Evolutionary conservation across 2,797 vertebrate genomes (phyloP), one percentile per base, ranked within the genome.

Genomic region (Tiaroga cobitis): DNA sequence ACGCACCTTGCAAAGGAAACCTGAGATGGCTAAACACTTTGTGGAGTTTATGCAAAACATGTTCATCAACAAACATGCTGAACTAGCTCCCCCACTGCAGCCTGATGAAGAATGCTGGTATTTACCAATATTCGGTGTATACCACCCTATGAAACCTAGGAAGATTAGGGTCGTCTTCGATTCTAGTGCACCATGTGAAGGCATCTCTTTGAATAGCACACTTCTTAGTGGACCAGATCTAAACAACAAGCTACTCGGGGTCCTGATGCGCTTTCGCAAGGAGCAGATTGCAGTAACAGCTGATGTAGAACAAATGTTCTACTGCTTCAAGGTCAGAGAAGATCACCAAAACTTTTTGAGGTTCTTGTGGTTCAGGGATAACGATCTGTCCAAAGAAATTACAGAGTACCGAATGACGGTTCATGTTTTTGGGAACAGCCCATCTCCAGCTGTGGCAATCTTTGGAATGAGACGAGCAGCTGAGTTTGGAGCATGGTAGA

Each of bases 381-480:
- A 73, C 2, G 15, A 49, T 46, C 39, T 67, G 7, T 26, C 24
- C 21, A 74, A 74, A 43, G 26, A n/a, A 74, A 29, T 26, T 15
- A 74, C 41, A 46, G 70, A 74, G 69, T 26, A 72, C 69, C 1
- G 69, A 41, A 72, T 72, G 24, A 43, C 21, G 8, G 69, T 43
- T 8, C n/a, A 73, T 46, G 41, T 73, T 18, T 73, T 73, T 73
- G 24, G n/a, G 13, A 73, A 73, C 70, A 73, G 70, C 13, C 43
- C 70, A 1, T 74, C 43, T 26, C 70, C 70, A 26, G 70, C 43
- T 26, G 70, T 74, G 43, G n/a, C 70, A 26, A 46, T 74, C 15
- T 74, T 46, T 16, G 63, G 63, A 2, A 32, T 65, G 13, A 32
- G 29, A 65, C 1, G 26, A 7, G 61, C 7, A 65, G 63, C 63